phyloP scores from a whole-genome alignment of 2,888 invertebrate genomes.

The Drosophila affinis region DNA sequence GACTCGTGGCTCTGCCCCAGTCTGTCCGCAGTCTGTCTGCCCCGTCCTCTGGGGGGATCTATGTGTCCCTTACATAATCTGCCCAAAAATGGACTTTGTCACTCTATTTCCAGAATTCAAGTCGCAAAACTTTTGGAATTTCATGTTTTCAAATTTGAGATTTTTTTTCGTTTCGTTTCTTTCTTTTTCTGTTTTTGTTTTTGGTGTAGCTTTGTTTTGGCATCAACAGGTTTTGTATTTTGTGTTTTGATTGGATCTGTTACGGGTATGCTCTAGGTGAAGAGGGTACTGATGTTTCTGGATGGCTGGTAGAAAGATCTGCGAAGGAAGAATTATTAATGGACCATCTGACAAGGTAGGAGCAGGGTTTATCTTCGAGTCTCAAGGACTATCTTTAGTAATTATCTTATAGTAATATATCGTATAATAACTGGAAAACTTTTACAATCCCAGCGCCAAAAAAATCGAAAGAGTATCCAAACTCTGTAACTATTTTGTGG shows the following conservation, averaged over 20 bases:
- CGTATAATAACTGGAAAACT: not conserved
- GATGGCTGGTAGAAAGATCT: too few species aligned
- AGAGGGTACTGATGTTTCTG: not conserved
- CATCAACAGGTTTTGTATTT: slow-evolving; percentile 37
- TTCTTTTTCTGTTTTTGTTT: slow-evolving; percentile 19
- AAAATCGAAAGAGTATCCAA: not conserved
- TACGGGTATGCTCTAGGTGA: not conserved
- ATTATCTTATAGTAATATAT: too few species aligned
- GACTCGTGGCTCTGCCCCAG: not conserved
- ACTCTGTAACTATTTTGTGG: slow-evolving; percentile 21
- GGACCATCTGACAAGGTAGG: too few species aligned
- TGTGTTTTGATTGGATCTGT: not conserved
- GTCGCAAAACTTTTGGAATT: slow-evolving; percentile 36
- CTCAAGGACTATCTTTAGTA: too few species aligned
- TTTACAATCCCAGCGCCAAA: not conserved
- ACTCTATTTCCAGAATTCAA: slow-evolving; percentile 44
- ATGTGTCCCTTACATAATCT: slow-evolving; percentile 20
- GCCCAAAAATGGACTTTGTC: slow-evolving; percentile 27
- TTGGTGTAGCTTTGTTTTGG: slow-evolving; percentile 50
- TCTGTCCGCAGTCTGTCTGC: too few species aligned
- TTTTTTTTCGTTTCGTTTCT: slow-evolving; percentile 16
- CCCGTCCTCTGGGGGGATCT: too few species aligned
- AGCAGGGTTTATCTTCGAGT: too few species aligned
- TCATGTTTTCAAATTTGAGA: slow-evolving; percentile 33
- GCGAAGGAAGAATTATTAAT: too few species aligned